Evolutionary conservation across 2,888 invertebrate species (phyloP).

Genomic region (Drosophila mettleri): DNA sequence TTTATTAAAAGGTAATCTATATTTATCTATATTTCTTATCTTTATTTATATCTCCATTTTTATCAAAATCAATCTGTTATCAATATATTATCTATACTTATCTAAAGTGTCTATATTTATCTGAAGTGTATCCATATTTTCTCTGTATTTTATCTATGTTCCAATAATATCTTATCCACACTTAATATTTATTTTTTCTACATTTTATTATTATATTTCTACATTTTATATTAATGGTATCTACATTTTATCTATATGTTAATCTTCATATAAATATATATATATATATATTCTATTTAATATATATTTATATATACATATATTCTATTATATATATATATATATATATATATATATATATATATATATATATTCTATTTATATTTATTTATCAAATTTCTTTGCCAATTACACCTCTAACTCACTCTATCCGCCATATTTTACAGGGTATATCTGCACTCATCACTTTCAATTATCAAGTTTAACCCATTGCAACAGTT

Average conservation of each 20-base stretch:
- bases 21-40: not conserved
- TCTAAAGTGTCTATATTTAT: not conserved
- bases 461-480: not conserved
- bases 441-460: constrained; percentile 15
- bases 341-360: too few species aligned
- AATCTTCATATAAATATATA: too few species aligned
- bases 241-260: not conserved
- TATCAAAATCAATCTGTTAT: too few species aligned
- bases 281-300: too few species aligned
- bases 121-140: not conserved
- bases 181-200: not conserved
- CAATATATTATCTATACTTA: not conserved
- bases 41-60: too few species aligned
- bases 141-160: not conserved
- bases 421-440: not conserved
- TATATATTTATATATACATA: too few species aligned
- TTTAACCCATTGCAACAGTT: constrained; percentile 9
- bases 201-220: not conserved
- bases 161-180: too few species aligned
- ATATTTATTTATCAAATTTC: not conserved
- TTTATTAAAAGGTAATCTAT: not conserved
- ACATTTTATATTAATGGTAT: too few species aligned
- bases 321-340: not conserved
- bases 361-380: too few species aligned
- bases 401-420: not conserved